These are phyloP conservation scores for Corythaixoides concolor DNA, from an alignment of 2,113 vertebrate genomes.

Conservation along the genomic window DNA sequence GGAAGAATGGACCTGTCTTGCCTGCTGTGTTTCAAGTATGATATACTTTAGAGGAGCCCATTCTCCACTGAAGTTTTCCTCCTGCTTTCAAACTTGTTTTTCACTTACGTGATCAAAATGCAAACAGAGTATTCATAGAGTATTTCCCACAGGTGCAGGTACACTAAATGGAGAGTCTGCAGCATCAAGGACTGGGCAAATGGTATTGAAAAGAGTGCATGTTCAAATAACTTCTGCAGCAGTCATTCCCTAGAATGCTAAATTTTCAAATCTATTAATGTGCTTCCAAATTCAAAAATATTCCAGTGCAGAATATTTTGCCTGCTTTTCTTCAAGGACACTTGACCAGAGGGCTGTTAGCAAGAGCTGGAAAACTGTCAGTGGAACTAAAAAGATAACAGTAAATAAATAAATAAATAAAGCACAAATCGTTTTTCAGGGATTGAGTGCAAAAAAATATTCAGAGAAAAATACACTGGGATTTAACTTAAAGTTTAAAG, in stretches of 20 bases:
- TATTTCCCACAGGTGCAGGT: background rate
- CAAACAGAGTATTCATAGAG: background rate
- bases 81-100: conserved; percentile 10
- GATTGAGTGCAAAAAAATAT: conserved; percentile 17
- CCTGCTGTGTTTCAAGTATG: background rate
- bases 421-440: background rate
- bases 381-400: background rate
- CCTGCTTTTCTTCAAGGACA: conserved; percentile 42
- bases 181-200: conserved; percentile 16
- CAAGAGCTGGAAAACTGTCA: conserved; percentile 27
- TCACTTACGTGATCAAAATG: background rate
- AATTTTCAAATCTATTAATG: background rate
- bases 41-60: background rate
- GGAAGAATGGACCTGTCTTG: background rate
- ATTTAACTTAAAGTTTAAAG: conserved; percentile 60
- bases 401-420: conserved; percentile 16
- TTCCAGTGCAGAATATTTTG: background rate
- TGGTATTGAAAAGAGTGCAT: background rate
- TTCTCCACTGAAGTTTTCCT: background rate
- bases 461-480: conserved; percentile 6
- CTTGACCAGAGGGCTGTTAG: conserved; percentile 24
- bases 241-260: conserved; percentile 15
- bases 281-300: conserved; percentile 36
- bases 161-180: background rate
- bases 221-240: conserved; percentile 18